Base-by-base conservation (phyloP, 1,140 invertebrate genomes). In the Calliopsis andreniformis region DNA sequence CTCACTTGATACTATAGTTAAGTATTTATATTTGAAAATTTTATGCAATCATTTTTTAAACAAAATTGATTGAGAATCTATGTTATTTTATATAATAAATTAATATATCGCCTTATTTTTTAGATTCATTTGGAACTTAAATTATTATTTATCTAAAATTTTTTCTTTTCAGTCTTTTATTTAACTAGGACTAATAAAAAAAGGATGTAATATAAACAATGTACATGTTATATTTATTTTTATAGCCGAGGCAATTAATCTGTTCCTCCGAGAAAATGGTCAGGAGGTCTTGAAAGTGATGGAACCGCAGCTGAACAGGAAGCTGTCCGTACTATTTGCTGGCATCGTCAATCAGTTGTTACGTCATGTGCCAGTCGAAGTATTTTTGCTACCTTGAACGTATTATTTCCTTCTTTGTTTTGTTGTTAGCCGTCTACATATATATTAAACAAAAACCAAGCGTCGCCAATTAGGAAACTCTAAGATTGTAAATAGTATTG, bases 191-290 rank as follows among this genome's bases (percentile, higher is more conserved):
- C n/a, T n/a, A n/a, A n/a, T n/a, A n/a, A n/a, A n/a, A n/a, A n/a
- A n/a, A n/a, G n/a, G n/a, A 7, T 3, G 8, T 25, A 53, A 28
- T 3, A 25, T 23, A 10, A 28, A 12, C 10, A 14, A 10, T 16
- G 6, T 14, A 0, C 12, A 16, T 4, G 30, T n/a, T 69, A 53
- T 56, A 62, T 61, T 32, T 30, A 66, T 55, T 68, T 69, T 93
- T 94, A 23, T 83, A 96, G 95, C 93, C 73, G 94, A 96, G 89
- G 95, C 95, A 18, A 96, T 94, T 1, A 96, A 96, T 87, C 89
- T 96, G 35, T 96, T 96, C 83, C 91, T 96, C 14, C 92, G 94
- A 35, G 95, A 95, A 85, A 95, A 96, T 84, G 95, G 95, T 2
- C 93, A 94, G 58, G 94, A 96, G 87, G 94, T 96, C 1, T 85